These are phyloP conservation scores for Arctopsyche grandis DNA, from an alignment of 1,140 invertebrate species.

Conservation along the genomic window DNA sequence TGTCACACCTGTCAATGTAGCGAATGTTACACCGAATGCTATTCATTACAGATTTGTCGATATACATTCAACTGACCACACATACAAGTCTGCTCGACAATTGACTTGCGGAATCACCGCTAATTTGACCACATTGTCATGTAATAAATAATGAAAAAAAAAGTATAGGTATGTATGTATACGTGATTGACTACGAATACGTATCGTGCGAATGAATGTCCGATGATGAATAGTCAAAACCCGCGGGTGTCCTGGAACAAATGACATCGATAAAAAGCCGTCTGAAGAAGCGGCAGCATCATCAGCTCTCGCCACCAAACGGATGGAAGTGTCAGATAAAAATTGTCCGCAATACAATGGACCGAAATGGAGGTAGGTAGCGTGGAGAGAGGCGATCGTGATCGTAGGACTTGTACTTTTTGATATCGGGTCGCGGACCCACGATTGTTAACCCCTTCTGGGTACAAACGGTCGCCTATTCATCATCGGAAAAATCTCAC, in stretches of 20 bases:
- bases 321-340: conserved; percentile 14
- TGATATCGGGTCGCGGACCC: no score
- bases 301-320: conserved; percentile 10
- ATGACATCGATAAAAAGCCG: conserved; percentile 47
- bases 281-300: not conserved
- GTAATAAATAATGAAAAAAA: not conserved
- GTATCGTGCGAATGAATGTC: conserved; percentile 38
- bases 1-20: no score
- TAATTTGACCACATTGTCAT: conserved; percentile 4
- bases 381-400: not conserved
- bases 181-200: conserved; percentile 4
- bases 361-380: not conserved
- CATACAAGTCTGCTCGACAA: not conserved
- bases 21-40: no score
- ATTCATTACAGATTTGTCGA: no score
- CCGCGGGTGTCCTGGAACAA: conserved; percentile 42
- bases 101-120: not conserved
- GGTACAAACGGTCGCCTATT: no score
- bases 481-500: no score
- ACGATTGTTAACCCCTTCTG: no score
- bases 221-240: conserved; percentile 21
- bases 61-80: no score
- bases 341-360: conserved; percentile 23
- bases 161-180: not conserved
- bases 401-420: no score